Conservation (phyloP, 2,113 vertebrate genomes). For the Calypte anna region DNA sequence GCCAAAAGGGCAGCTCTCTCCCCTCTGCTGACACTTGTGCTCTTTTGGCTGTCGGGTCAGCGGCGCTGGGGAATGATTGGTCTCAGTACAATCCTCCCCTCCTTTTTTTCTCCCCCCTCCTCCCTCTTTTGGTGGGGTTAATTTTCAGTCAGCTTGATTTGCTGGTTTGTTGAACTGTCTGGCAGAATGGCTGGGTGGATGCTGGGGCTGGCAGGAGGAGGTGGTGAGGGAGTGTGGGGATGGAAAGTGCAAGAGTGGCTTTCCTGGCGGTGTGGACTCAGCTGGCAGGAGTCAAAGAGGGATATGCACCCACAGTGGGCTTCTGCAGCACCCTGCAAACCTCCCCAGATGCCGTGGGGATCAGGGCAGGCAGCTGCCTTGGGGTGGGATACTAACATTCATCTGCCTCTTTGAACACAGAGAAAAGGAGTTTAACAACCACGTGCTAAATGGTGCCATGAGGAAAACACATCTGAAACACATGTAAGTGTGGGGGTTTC, state of each 20-base stretch:
- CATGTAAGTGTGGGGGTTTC: constrained; percentile 37
- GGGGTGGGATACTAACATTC: constrained; percentile 10
- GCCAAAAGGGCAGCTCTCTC: constrained; percentile 2
- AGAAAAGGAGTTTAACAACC: constrained; percentile 3
- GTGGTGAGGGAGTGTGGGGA: fast-evolving
- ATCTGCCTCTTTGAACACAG: neutral
- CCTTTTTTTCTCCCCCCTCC: too few relatives aligned
- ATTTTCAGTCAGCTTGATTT: neutral
- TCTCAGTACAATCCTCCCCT: neutral
- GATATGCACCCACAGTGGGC: neutral
- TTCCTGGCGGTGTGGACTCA: neutral
- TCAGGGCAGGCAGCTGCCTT: neutral
- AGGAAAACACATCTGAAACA: constrained; percentile 18
- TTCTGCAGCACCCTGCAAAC: neutral
- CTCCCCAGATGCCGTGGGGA: fast-evolving
- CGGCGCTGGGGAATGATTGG: fast-evolving
- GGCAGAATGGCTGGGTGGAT: fast-evolving
- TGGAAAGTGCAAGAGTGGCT: neutral
- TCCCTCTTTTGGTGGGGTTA: neutral
- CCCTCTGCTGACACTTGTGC: neutral
- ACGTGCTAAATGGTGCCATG: neutral
- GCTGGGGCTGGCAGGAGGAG: neutral
- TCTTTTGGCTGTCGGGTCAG: neutral
- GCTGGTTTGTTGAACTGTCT: neutral
- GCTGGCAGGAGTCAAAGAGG: neutral